These are phyloP conservation scores for Ferrisia virgata DNA, from an alignment of 2,888 invertebrate species.

Conservation along the genomic window DNA sequence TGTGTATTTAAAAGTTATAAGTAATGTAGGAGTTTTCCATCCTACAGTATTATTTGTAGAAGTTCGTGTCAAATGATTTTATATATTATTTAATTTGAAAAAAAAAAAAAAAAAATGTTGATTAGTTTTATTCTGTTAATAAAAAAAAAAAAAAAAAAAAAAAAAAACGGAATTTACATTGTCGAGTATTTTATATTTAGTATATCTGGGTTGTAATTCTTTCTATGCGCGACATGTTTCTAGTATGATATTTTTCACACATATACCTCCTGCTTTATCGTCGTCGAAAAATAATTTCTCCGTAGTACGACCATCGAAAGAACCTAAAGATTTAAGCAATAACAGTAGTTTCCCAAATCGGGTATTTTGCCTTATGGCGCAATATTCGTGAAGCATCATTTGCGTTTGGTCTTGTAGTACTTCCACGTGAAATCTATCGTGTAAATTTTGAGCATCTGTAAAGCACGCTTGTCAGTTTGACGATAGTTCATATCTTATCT, in stretches of 20 bases:
- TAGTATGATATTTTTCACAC: slow-evolving; percentile 58
- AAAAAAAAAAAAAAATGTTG: neutral
- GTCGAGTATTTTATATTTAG: neutral
- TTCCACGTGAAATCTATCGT: slow-evolving; percentile 61
- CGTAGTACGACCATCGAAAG: slow-evolving; percentile 58
- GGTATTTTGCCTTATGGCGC: slow-evolving; percentile 56
- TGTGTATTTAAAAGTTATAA: neutral
- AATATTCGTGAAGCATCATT: slow-evolving; percentile 71
- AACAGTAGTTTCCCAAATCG: slow-evolving; percentile 73
- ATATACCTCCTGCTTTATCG: slow-evolving; percentile 63
- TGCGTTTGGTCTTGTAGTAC: slow-evolving; percentile 79
- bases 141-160: neutral
- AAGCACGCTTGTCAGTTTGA: slow-evolving; percentile 21
- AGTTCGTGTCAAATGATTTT: neutral
- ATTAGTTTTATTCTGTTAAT: slow-evolving; percentile 7
- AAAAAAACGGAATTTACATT: neutral
- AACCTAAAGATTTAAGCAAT: slow-evolving; percentile 65
- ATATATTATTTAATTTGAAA: no score
- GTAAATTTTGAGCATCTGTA: slow-evolving; percentile 63
- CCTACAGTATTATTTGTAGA: neutral
- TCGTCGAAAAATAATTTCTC: slow-evolving; percentile 75
- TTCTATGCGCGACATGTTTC: neutral
- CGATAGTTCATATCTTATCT: slow-evolving; percentile 39
- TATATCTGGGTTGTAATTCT: neutral
- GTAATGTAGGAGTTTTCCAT: neutral